phyloP scores from a whole-genome alignment of 2,797 vertebrate genomes.

The Denticeps clupeoides region DNA sequence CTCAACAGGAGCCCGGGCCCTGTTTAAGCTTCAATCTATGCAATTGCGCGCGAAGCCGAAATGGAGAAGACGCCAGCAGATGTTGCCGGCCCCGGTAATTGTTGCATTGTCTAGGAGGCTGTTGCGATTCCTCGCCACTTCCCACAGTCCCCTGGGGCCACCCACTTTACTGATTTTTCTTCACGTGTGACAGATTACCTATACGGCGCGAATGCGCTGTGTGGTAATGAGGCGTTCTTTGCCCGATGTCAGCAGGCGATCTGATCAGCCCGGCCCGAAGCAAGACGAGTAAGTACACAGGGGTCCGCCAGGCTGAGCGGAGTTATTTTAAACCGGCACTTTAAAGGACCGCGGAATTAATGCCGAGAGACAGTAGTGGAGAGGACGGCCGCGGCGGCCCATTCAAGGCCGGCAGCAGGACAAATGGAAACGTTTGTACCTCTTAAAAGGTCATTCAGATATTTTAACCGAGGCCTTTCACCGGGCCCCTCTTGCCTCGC shows the following conservation, averaged over 20 bases:
- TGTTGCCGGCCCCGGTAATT: slow-evolving; percentile 9
- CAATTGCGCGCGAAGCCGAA: not conserved
- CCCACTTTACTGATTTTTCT: slow-evolving; percentile 29
- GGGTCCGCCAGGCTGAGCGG: not conserved
- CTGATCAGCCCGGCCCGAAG: slow-evolving; percentile 21
- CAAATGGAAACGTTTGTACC: slow-evolving; percentile 1
- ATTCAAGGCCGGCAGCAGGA: slow-evolving; percentile 2
- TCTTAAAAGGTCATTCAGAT: not conserved
- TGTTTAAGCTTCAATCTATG: slow-evolving; percentile 36
- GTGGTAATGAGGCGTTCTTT: slow-evolving; percentile 40
- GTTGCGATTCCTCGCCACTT: slow-evolving; percentile 38
- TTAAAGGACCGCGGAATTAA: not conserved
- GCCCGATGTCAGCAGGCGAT: slow-evolving; percentile 33
- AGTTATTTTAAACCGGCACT: not conserved
- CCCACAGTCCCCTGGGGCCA: slow-evolving; percentile 32
- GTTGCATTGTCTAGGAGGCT: slow-evolving; percentile 31
- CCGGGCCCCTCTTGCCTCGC: not conserved
- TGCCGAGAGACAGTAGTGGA: not conserved
- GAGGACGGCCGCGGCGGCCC: slow-evolving; percentile 2
- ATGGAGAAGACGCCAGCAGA: not conserved
- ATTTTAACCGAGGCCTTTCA: not conserved
- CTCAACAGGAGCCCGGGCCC: no score
- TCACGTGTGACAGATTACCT: slow-evolving; percentile 38
- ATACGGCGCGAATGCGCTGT: slow-evolving; percentile 35
- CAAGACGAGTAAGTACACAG: not conserved